Evolutionary conservation across 2,797 vertebrate genomes (phyloP).

Genomic region (Mormyrus proboscirostris): DNA sequence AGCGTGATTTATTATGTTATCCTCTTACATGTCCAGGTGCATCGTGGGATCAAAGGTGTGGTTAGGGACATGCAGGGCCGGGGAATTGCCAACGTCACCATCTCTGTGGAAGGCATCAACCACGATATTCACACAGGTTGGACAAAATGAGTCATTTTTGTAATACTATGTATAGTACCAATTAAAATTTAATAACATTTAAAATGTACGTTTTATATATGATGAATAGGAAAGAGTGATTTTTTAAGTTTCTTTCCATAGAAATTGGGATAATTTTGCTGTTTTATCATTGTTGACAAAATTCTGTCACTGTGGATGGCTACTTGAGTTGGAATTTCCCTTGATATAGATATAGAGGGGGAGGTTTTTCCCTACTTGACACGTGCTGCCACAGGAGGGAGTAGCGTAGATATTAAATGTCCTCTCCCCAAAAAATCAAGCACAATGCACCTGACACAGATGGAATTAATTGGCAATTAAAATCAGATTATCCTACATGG

Average conservation of each 20-base stretch:
- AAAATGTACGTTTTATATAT: background rate
- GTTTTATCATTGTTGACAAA: background rate
- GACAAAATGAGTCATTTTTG: background rate
- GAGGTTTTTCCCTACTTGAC: background rate
- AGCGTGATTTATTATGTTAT: background rate
- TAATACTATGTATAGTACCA: background rate
- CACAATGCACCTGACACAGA: background rate
- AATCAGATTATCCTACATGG: background rate
- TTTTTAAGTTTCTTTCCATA: background rate
- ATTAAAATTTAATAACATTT: background rate
- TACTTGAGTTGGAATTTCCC: background rate
- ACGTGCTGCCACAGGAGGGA: background rate
- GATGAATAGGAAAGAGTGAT: background rate
- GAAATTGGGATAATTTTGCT: background rate
- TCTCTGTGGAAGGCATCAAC: constrained; percentile 86
- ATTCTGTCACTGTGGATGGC: background rate
- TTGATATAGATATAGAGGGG: background rate
- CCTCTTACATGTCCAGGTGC: constrained; percentile 63
- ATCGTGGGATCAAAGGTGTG: constrained; percentile 90
- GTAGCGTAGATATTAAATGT: background rate
- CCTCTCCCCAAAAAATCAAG: background rate
- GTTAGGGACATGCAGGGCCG: constrained; percentile 79
- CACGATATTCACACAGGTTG: constrained; percentile 88
- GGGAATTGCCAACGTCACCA: constrained; percentile 76
- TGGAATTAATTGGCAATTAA: background rate